A percentile compares a stretch with the other conserved stretches of the same genome.
These are phyloP conservation scores for Paratilapia polleni DNA, from an alignment of 2,113 vertebrate genomes.

Conservation along the genomic window DNA sequence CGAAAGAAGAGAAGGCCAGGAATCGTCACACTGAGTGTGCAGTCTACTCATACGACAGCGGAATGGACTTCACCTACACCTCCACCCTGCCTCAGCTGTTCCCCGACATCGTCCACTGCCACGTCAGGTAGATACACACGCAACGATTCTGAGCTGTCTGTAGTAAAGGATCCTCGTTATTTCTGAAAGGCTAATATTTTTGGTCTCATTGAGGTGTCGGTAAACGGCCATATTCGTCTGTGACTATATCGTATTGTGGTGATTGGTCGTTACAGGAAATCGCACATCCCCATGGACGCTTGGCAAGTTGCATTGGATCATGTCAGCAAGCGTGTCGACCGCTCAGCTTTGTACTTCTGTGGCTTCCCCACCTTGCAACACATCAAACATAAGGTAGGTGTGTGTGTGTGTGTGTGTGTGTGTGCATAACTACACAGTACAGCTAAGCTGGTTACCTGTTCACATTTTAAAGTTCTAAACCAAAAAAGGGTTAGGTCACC, in stretches of 20 bases:
- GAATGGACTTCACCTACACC: slow-evolving; percentile 81
- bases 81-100: slow-evolving; percentile 89
- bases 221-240: neutral
- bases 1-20: slow-evolving; percentile 85
- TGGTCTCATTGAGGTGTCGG: neutral
- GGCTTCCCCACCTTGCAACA: slow-evolving; percentile 97
- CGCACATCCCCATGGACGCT: slow-evolving; percentile 88
- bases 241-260: neutral
- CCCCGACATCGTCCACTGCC: slow-evolving; percentile 85
- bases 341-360: slow-evolving; percentile 91
- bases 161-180: neutral
- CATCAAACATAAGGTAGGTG: slow-evolving; percentile 92
- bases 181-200: neutral
- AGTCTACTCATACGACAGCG: slow-evolving; percentile 84
- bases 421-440: neutral
- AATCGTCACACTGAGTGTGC: slow-evolving; percentile 92
- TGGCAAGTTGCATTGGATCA: slow-evolving; percentile 88
- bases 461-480: neutral
- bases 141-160: neutral
- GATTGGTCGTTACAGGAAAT: slow-evolving; percentile 76
- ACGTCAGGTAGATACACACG: slow-evolving; percentile 79
- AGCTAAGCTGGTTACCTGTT: neutral
- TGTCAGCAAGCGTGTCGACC: slow-evolving; percentile 83
- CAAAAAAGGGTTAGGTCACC: too few relatives aligned
- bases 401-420: too few relatives aligned